A percentile compares a stretch with the other conserved stretches of the same genome.
phyloP scores from a whole-genome alignment of 2,113 vertebrate species.

The Heliornis fulica region DNA sequence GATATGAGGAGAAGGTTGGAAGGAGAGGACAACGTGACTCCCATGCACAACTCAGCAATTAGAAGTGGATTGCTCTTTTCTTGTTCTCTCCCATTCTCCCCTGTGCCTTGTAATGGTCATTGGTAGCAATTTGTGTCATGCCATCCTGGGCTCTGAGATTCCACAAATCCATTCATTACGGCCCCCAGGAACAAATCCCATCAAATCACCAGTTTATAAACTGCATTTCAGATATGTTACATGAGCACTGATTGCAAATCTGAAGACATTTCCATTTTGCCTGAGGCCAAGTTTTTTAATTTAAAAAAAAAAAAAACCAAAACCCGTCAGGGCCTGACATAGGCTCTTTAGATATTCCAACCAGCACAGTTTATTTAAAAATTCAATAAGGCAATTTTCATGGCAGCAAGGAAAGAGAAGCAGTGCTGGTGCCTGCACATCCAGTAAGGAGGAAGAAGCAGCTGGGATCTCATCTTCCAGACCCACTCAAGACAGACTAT shows the following conservation, averaged over 20 bases:
- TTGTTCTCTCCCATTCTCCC: neutral
- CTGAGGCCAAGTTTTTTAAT: constrained; percentile 71
- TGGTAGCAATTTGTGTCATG: neutral
- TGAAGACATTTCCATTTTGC: constrained; percentile 71
- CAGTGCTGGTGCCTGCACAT: neutral
- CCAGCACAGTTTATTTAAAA: constrained; percentile 77
- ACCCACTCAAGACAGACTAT: neutral
- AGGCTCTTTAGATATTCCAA: constrained; percentile 66
- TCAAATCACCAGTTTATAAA: constrained; percentile 36
- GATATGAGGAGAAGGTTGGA: neutral
- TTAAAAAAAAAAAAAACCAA: constrained; percentile 41
- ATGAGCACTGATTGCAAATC: constrained; percentile 70
- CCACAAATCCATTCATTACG: neutral
- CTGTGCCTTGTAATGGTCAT: neutral
- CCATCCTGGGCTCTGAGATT: neutral
- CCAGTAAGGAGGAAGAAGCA: neutral
- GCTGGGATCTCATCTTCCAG: neutral
- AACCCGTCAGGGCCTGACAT: constrained; percentile 59
- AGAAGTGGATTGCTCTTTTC: neutral
- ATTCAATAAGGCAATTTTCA: constrained; percentile 74
- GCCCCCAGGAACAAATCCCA: constrained; percentile 33
- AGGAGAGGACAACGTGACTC: neutral
- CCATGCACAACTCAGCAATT: neutral
- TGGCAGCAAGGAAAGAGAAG: constrained; percentile 47
- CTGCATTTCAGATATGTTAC: constrained; percentile 63